phyloP scores from a whole-genome alignment of 2,888 invertebrate species.

The Cyclophora punctaria region DNA sequence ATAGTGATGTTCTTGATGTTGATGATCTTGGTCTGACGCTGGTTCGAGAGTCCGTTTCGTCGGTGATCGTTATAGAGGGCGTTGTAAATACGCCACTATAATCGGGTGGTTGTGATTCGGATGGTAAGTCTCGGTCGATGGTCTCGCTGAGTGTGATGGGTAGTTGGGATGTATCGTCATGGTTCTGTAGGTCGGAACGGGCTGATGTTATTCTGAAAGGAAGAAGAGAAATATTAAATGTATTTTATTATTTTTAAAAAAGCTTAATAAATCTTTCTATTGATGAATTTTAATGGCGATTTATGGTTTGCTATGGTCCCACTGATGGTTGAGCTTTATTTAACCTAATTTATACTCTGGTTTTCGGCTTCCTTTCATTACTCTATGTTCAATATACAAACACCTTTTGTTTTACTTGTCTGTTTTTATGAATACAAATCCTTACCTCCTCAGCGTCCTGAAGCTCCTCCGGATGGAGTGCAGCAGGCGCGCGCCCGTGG shows the following conservation, averaged over 20 bases:
- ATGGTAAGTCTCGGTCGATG: conserved; percentile 41
- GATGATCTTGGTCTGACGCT: conserved; percentile 31
- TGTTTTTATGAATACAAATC: background rate
- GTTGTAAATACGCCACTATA: conserved; percentile 38
- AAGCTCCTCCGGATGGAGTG: conserved; percentile 87
- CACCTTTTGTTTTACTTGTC: background rate
- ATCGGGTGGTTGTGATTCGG: conserved; percentile 35
- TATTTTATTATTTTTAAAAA: no score
- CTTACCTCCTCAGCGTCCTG: conserved; percentile 74
- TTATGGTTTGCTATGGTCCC: no score
- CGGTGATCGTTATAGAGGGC: conserved; percentile 45
- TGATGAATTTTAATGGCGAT: no score
- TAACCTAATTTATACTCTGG: background rate
- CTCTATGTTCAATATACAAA: background rate
- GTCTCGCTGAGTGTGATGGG: conserved; percentile 63
- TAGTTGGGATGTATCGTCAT: conserved; percentile 47
- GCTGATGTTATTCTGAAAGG: conserved; percentile 50
- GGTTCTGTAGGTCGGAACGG: conserved; percentile 32
- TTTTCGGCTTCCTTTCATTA: background rate
- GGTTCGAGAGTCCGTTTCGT: conserved; percentile 41
- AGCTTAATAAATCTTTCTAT: no score
- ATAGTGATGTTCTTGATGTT: conserved; percentile 46
- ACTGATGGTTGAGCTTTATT: background rate
- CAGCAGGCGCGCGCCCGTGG: conserved; percentile 88
- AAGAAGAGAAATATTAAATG: background rate